Percentiles rank a stretch among this genome's conserved stretches.
Conservation (phyloP, 1,140 invertebrate genomes). For the Leptopilina boulardi region DNA sequence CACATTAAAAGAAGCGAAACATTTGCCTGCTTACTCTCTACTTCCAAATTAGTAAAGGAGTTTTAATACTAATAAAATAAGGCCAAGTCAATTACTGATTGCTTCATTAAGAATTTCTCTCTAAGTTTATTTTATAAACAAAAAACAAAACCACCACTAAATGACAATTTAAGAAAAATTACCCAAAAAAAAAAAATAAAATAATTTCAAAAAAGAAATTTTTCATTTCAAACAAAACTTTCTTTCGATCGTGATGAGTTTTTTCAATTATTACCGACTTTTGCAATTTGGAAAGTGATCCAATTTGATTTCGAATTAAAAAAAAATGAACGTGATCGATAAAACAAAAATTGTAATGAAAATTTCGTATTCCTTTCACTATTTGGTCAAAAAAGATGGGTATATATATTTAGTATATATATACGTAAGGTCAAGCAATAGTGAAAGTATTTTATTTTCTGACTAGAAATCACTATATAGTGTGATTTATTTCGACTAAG, state of each 20-base stretch:
- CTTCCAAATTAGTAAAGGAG: neutral
- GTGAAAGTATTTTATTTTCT: constrained; percentile 31
- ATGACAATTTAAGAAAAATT: neutral
- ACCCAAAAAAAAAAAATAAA: no score
- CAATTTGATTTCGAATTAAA: neutral
- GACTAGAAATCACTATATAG: constrained; percentile 19
- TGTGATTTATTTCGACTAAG: constrained; percentile 23
- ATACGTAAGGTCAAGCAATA: constrained; percentile 11
- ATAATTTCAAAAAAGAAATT: no score
- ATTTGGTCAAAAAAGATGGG: constrained; percentile 20
- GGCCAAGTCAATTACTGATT: constrained; percentile 1
- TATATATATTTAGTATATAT: constrained; percentile 25
- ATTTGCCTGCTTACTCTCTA: neutral
- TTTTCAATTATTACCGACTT: neutral
- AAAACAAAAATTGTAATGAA: neutral
- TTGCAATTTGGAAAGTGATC: constrained; percentile 1
- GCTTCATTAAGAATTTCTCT: neutral
- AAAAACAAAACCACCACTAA: neutral
- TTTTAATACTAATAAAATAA: neutral
- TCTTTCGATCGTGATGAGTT: neutral
- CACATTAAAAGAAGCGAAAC: neutral
- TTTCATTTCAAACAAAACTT: neutral
- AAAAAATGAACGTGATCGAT: neutral
- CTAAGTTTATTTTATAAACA: neutral
- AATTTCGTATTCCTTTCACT: constrained; percentile 22